phyloP scores from a whole-genome alignment of 2,888 invertebrate species.

The Lycophotia porphyrea region DNA sequence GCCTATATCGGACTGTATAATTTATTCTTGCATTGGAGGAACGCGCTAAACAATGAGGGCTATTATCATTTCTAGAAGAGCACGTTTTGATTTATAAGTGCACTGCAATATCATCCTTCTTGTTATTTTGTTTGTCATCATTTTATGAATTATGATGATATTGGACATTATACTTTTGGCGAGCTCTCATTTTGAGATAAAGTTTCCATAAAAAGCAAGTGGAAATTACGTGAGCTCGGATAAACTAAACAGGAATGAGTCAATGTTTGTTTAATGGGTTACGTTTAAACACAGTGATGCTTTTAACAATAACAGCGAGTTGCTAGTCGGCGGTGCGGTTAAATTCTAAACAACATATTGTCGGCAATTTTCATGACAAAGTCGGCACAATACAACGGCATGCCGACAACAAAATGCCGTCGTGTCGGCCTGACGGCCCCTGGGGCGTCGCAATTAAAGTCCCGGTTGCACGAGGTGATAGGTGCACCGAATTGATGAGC shows the following conservation, averaged over 20 bases:
- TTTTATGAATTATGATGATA: constrained; percentile 19
- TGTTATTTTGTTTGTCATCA: constrained; percentile 33
- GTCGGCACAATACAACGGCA: constrained; percentile 76
- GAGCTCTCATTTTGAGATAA: background rate
- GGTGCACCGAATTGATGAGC: constrained; percentile 76
- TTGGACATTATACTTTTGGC: constrained; percentile 4
- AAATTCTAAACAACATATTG: constrained; percentile 76
- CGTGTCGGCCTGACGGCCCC: constrained; percentile 84
- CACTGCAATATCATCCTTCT: constrained; percentile 62
- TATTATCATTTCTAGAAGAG: constrained; percentile 82
- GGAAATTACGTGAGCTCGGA: constrained; percentile 13
- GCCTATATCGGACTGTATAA: constrained; percentile 89
- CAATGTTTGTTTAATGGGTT: constrained; percentile 49
- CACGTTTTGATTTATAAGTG: constrained; percentile 79
- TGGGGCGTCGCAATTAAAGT: constrained; percentile 86
- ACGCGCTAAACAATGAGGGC: constrained; percentile 85
- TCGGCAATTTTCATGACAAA: constrained; percentile 81
- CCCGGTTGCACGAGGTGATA: constrained; percentile 79
- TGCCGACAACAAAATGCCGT: constrained; percentile 81
- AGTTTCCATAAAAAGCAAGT: constrained; percentile 33
- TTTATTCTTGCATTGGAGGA: constrained; percentile 86
- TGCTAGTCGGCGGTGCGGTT: constrained; percentile 72
- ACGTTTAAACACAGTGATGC: constrained; percentile 55
- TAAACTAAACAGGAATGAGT: constrained; percentile 26
- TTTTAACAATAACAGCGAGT: constrained; percentile 67